phyloP scores from a whole-genome alignment of 2,888 invertebrate species.

The Germaria angustata region DNA sequence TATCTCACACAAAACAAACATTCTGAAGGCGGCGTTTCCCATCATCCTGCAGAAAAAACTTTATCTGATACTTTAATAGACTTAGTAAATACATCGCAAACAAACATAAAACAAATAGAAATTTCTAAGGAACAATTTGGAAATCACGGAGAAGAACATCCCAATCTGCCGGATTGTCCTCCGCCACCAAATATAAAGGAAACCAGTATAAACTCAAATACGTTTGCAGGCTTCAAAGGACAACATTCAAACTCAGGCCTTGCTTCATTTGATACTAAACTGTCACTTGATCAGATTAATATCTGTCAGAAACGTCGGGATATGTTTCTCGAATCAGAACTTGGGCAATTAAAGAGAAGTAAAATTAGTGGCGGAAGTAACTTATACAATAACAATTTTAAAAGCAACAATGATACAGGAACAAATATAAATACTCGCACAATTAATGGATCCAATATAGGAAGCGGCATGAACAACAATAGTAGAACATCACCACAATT shows the following conservation, averaged over 20 bases:
- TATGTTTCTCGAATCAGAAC: slow-evolving; percentile 3
- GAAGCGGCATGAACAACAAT: slow-evolving; percentile 1
- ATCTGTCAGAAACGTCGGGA: not conserved
- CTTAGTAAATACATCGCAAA: slow-evolving; percentile 38
- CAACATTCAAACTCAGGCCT: slow-evolving; percentile 19
- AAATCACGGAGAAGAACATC: not conserved
- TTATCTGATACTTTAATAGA: slow-evolving; percentile 63
- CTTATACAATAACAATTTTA: slow-evolving; percentile 53
- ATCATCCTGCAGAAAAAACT: slow-evolving; percentile 30
- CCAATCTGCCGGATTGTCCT: slow-evolving; percentile 18
- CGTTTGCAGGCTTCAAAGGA: not conserved
- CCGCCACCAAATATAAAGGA: slow-evolving; percentile 37
- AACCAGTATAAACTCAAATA: not conserved
- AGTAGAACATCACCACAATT: not conserved
- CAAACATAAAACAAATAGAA: not conserved
- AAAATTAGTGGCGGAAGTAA: slow-evolving; percentile 14
- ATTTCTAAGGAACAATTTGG: not conserved
- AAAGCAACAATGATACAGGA: slow-evolving; percentile 47
- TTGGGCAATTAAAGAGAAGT: not conserved
- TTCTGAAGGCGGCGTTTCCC: not conserved
- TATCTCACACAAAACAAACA: slow-evolving; percentile 18
- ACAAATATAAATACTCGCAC: slow-evolving; percentile 37
- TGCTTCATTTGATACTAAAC: slow-evolving; percentile 44
- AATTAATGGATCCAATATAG: slow-evolving; percentile 7
- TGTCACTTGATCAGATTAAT: slow-evolving; percentile 6